These are phyloP conservation scores for Holacanthus passer DNA, from an alignment of 2,113 vertebrate species.

Conservation along the genomic window DNA sequence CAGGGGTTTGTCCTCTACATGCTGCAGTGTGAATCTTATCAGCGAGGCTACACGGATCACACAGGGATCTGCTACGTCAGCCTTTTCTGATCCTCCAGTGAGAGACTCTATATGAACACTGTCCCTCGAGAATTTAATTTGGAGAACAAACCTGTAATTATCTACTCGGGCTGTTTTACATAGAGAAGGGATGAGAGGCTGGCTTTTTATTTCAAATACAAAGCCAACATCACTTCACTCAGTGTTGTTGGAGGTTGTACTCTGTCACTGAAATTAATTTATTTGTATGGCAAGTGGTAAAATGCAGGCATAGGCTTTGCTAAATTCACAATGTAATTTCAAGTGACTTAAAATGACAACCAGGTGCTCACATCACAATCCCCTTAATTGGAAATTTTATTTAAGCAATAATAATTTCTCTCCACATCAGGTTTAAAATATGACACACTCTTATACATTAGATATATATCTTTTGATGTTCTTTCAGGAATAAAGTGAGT, in stretches of 20 bases:
- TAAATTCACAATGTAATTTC: neutral
- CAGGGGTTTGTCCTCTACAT: conserved; percentile 45
- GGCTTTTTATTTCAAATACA: neutral
- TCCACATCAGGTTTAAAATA: neutral
- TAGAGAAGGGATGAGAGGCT: neutral
- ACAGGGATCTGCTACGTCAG: conserved; percentile 56
- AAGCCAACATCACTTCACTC: neutral
- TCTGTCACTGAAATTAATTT: neutral
- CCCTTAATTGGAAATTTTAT: neutral
- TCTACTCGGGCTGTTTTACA: conserved; percentile 30
- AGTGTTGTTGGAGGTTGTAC: neutral
- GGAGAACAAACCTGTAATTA: conserved; percentile 70
- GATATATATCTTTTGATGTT: conserved; percentile 26
- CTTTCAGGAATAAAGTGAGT: neutral
- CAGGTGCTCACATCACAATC: neutral
- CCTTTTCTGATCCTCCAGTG: conserved; percentile 44
- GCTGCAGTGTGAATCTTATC: conserved; percentile 58
- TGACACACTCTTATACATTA: neutral
- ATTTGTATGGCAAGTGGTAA: neutral
- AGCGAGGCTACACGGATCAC: conserved; percentile 40
- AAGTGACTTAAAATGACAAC: neutral
- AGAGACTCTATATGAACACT: neutral
- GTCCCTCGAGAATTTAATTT: conserved; percentile 43
- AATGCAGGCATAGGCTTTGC: neutral
- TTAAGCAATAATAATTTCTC: neutral